Conservation (phyloP, 2,797 vertebrate genomes). For the Clarias platycephalus region DNA sequence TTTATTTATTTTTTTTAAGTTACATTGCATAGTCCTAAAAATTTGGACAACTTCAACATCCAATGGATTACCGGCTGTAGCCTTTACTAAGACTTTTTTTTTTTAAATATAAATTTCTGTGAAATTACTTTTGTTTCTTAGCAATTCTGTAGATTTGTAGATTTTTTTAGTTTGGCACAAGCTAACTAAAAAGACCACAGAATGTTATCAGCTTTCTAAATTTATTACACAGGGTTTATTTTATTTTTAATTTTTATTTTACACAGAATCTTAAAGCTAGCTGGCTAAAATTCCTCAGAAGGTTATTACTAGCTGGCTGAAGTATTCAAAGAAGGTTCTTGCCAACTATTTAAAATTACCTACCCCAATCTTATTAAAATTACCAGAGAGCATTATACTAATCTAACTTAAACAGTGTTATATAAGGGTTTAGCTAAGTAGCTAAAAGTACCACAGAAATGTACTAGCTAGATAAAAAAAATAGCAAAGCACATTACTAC, state of each 20-base stretch:
- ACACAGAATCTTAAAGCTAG: neutral
- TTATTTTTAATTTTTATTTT: neutral
- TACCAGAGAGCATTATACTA: neutral
- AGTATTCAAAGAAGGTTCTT: neutral
- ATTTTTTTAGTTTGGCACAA: neutral
- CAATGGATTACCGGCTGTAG: neutral
- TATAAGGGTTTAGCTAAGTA: neutral
- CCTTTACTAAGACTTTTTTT: neutral
- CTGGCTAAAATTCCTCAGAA: neutral
- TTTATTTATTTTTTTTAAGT: neutral
- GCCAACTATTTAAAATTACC: neutral
- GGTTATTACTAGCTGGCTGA: neutral
- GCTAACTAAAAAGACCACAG: neutral
- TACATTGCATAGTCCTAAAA: neutral
- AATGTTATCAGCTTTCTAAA: neutral
- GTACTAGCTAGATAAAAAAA: neutral
- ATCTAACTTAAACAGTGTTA: neutral
- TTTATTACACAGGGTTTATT: neutral
- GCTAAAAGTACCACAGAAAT: neutral
- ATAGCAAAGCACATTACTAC: too few relatives aligned
- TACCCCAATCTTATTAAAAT: neutral
- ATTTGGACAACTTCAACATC: neutral
- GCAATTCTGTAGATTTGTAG: neutral
- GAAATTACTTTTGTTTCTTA: neutral
- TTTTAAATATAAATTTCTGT: neutral